Evolutionary conservation across 1,140 invertebrate species (phyloP).

Genomic region (Sesamia nonagrioides): DNA sequence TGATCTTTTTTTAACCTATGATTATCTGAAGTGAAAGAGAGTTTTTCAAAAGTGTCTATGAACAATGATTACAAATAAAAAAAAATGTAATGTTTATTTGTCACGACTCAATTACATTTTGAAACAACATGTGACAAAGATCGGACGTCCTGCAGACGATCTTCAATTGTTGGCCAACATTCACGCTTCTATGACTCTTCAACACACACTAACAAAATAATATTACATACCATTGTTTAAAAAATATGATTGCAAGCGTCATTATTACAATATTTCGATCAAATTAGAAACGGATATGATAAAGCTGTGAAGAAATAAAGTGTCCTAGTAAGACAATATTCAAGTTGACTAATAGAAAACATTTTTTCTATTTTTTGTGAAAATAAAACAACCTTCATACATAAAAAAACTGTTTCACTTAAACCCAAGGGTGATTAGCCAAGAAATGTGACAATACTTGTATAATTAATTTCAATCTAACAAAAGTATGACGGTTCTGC

Average conservation of each 20-base stretch:
- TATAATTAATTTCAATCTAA: constrained; percentile 15
- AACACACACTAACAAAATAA: background rate
- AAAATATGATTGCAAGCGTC: background rate
- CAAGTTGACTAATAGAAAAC: background rate
- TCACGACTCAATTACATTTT: background rate
- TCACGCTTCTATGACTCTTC: background rate
- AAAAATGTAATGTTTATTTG: too few relatives aligned
- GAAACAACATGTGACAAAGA: background rate
- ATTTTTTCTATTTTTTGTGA: constrained; percentile 17
- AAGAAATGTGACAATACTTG: constrained; percentile 11
- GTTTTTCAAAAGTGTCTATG: too few relatives aligned
- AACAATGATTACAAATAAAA: too few relatives aligned
- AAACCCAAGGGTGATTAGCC: constrained; percentile 27
- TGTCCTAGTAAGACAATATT: background rate
- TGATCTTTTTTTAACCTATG: too few relatives aligned
- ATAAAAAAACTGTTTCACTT: constrained; percentile 29
- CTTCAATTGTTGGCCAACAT: background rate
- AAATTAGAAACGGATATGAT: constrained; percentile 2
- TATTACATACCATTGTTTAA: background rate
- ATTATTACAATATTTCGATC: background rate
- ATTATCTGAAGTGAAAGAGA: too few relatives aligned
- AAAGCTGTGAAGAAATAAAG: background rate
- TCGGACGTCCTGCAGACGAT: background rate
- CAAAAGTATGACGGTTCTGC: background rate
- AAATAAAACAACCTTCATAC: constrained; percentile 17